Conservation (phyloP, 2,797 vertebrate genomes). For the Pempheris klunzingeri region DNA sequence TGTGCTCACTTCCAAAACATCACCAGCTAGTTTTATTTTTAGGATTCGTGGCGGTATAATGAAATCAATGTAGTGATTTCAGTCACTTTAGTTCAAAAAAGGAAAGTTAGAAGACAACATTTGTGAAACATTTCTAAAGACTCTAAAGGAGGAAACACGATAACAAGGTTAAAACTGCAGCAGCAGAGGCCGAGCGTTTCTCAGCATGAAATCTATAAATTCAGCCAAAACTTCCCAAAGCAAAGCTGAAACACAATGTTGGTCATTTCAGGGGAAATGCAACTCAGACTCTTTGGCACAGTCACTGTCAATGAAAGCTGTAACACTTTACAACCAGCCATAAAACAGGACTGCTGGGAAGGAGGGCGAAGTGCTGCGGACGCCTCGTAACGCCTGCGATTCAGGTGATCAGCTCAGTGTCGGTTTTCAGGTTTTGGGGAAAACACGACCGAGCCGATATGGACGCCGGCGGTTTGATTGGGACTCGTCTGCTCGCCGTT, state of each 20-base stretch:
- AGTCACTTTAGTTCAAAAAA: not conserved
- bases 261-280: conserved; percentile 26
- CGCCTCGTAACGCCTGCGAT: not conserved
- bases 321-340: conserved; percentile 44
- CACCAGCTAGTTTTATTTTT: not conserved
- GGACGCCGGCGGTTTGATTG: conserved; percentile 8
- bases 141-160: not conserved
- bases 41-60: not conserved
- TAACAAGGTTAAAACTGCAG: not conserved
- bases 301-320: not conserved
- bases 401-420: conserved; percentile 28
- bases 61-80: no score
- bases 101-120: not conserved
- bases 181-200: not conserved
- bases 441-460: conserved; percentile 22
- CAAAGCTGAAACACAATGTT: not conserved
- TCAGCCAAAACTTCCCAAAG: not conserved
- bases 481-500: conserved; percentile 5
- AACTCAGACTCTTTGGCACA: conserved; percentile 20
- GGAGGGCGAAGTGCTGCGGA: not conserved
- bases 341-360: conserved; percentile 49
- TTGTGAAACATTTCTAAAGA: conserved; percentile 3
- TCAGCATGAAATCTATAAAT: not conserved
- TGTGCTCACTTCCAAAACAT: no score
- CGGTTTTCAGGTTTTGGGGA: not conserved